Conservation (phyloP, 2,888 invertebrate genomes). For the Flexamia atlantica region DNA sequence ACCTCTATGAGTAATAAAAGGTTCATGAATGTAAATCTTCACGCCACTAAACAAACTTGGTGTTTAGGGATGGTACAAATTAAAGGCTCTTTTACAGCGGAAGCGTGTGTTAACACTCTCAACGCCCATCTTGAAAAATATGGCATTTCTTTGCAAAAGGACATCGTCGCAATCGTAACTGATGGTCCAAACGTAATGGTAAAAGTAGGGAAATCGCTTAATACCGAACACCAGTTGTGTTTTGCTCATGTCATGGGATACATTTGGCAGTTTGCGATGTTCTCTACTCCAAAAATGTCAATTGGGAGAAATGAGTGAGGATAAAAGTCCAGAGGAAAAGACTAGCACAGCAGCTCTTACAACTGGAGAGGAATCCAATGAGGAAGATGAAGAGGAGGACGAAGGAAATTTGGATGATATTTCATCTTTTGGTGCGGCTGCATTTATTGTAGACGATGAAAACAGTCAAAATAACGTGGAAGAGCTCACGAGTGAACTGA, state of each 20-base stretch:
- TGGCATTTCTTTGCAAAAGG: not conserved
- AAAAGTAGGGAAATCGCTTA: too few species aligned
- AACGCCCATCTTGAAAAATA: constrained; percentile 27
- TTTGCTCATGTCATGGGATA: constrained; percentile 50
- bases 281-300: constrained; percentile 19
- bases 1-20: constrained; percentile 46
- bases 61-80: constrained; percentile 49
- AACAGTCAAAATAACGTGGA: too few species aligned
- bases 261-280: constrained; percentile 30
- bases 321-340: too few species aligned
- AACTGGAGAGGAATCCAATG: too few species aligned
- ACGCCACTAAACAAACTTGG: constrained; percentile 34
- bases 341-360: too few species aligned
- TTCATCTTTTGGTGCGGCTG: not conserved
- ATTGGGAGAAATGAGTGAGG: not conserved
- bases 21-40: constrained; percentile 48
- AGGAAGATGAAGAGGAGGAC: too few species aligned
- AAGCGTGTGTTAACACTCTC: constrained; percentile 49
- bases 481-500: not conserved
- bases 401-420: not conserved
- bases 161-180: constrained; percentile 51
- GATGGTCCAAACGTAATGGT: too few species aligned
- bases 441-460: not conserved
- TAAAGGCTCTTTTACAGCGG: constrained; percentile 40
- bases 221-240: constrained; percentile 49